Evolutionary conservation across 1,140 invertebrate genomes (phyloP).

Genomic region (Drosophila leontia): DNA sequence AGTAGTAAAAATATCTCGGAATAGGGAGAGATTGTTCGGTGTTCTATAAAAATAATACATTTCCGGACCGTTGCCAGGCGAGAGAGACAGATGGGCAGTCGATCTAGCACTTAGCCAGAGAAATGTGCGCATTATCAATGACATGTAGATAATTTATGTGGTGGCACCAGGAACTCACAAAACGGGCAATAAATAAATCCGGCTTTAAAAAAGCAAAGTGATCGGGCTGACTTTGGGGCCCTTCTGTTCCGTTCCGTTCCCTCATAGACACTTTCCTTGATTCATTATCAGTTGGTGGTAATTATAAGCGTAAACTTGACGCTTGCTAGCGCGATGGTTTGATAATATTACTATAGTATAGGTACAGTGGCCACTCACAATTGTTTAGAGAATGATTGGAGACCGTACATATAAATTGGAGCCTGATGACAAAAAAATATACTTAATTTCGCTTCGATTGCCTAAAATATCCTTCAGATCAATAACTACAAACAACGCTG

Average conservation of each 20-base stretch:
- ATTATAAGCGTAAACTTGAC: constrained; percentile 20
- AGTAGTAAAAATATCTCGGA: constrained; percentile 34
- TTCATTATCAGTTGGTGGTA: constrained; percentile 23
- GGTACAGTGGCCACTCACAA: background rate
- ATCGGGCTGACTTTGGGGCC: background rate
- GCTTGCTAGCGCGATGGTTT: constrained; percentile 40
- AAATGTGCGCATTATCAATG: constrained; percentile 28
- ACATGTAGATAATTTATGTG: constrained; percentile 19
- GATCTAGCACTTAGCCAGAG: constrained; percentile 17
- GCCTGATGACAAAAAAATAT: background rate
- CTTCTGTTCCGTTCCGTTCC: background rate
- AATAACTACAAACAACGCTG: too few relatives aligned
- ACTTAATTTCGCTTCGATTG: background rate
- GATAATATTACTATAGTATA: constrained; percentile 26
- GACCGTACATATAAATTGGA: too few relatives aligned
- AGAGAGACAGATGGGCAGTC: constrained; percentile 20
- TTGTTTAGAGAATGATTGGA: background rate
- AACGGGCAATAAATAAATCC: constrained; percentile 28
- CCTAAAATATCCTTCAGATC: background rate
- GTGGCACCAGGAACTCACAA: constrained; percentile 16
- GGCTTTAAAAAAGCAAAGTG: constrained; percentile 15
- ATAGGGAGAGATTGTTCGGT: constrained; percentile 14
- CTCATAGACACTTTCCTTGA: background rate
- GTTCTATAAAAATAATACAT: constrained; percentile 28
- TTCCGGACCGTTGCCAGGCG: constrained; percentile 26